Evolutionary conservation across 2,888 invertebrate species (phyloP), one percentile per base, ranked within the genome.

Genomic region (Epinotia brunnichana): DNA sequence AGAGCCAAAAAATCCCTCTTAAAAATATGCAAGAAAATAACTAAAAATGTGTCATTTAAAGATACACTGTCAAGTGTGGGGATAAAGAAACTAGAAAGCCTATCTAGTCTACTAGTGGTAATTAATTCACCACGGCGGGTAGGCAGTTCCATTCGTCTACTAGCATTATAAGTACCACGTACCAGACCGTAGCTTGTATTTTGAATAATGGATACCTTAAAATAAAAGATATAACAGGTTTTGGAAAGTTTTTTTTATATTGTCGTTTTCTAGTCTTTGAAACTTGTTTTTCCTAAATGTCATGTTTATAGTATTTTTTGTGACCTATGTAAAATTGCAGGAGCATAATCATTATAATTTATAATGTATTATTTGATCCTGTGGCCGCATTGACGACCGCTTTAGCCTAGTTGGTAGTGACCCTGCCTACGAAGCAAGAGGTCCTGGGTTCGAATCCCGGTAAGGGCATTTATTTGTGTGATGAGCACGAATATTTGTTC

Each of bases 161-260:
- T 51, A 51, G 59, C 59, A 48, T 60, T 57, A 68, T 29, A 5
- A 59, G 10, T 59, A 35, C 3, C 10, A n/a, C 48, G 9, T 35
- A 57, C 48, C 68, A 21, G 19, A 41, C 21, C 61, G 41, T 17
- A 39, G 44, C 21, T 2, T 57, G 44, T 57, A 29, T 44, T 29
- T 57, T 57, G 10, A 10, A 44, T 57, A 56, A 57, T 56, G 41
- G 44, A 48, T 48, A 66, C 57, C 24, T 48, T 44, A 29, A 64
- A 57, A 57, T 56, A 67, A 19, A 57, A 57, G 17, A 48, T 48
- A 48, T 17, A 21, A 41, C 61, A 51, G n/a, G 69, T 69, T 61
- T 51, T 41, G 13, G 60, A 61, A 69, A 69, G 53, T 41, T 39
- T 21, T 15, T 59, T 53, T 35, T 24, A 24, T n/a, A 21, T 54